Evolutionary conservation across 2,797 vertebrate species (phyloP), one percentile per base, ranked within the genome.

Genomic region (Darevskia nairensis): DNA sequence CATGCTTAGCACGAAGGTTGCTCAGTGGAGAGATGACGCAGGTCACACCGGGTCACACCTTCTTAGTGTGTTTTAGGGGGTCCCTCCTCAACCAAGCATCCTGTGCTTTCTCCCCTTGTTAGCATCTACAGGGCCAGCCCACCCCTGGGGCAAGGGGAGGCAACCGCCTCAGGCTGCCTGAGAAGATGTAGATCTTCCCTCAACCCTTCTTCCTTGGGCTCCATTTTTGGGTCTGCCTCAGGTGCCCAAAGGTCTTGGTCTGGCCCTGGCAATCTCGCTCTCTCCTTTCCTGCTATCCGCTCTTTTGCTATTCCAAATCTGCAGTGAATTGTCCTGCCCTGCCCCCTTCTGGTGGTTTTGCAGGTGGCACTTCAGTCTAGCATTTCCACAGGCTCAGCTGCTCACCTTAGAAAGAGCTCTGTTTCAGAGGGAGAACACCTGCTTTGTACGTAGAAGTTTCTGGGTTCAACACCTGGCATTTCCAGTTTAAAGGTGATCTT

Each of bases 311-410:
- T 29, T 29, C 27, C 85, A 44, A 80, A 87, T n/a, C 4, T 76
- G 19, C 8, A n/a, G 41, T 68, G 77, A 44, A 72, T 94, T 92
- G 74, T 1, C 88, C 90, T 89, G 88, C 86, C 85, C 88, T 94
- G 92, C 91, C 92, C 89, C 44, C 92, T 95, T 75, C 87, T 68
- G 92, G 90, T 89, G 76, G 50, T 72, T 88, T 72, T 78, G 76
- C 88, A 84, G 90, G 92, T 64, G 88, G 23, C 2, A 90, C 89
- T 90, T 87, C 80, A 32, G 50, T 21, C 2, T 1, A 0, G 32
- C 3, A 46, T 32, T 61, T 59, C 61, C 61, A 19, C 61, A 55
- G 59, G 59, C 59, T 61, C 59, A 61, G 59, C 59, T 15, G 59
- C 19, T 59, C 59, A 59, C 46, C 46, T 69, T 10, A 15, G 69